Evolutionary conservation across 2,888 invertebrate genomes (phyloP).

Genomic region (Mactromeris polynyma): DNA sequence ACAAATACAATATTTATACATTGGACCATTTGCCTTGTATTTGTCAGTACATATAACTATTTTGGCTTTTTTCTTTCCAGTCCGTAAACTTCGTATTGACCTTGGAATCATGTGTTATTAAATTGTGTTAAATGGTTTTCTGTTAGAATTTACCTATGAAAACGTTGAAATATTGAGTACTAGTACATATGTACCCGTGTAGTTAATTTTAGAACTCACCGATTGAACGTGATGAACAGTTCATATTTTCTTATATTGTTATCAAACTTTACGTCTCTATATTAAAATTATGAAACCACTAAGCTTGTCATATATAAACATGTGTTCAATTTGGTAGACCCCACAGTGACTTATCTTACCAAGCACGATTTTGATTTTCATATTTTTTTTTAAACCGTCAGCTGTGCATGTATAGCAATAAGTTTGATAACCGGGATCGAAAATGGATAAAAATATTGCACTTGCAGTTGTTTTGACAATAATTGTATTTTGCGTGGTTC

Average conservation of each 20-base stretch:
- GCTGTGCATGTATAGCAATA: background rate
- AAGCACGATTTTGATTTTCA: background rate
- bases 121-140: too few relatives aligned
- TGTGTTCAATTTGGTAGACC: background rate
- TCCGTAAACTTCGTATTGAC: too few relatives aligned
- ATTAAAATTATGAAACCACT: background rate
- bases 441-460: background rate
- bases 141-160: too few relatives aligned
- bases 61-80: too few relatives aligned
- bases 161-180: too few relatives aligned
- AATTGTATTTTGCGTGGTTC: background rate
- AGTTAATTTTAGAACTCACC: too few relatives aligned
- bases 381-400: background rate
- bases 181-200: too few relatives aligned
- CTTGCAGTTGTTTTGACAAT: background rate
- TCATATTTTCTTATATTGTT: background rate
- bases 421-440: background rate
- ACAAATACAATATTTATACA: too few relatives aligned
- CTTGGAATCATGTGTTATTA: too few relatives aligned
- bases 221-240: too few relatives aligned
- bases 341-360: background rate
- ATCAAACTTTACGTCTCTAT: background rate
- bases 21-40: too few relatives aligned
- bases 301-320: background rate
- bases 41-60: too few relatives aligned